Conservation (phyloP, 2,797 vertebrate genomes). For the Columba guinea region DNA sequence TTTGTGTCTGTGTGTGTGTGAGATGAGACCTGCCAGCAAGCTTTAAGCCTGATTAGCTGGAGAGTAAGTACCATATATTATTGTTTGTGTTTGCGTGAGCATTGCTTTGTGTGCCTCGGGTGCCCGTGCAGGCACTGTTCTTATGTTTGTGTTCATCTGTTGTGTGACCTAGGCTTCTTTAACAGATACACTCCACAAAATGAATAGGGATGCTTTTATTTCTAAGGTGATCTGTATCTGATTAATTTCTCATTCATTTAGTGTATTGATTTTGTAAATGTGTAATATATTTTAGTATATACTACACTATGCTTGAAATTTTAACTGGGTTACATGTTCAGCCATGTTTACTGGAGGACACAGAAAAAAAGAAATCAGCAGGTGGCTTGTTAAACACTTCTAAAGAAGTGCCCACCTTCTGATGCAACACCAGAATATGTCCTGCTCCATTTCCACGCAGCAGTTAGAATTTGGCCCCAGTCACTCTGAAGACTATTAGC, state of each 20-base stretch:
- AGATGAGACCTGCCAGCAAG: neutral
- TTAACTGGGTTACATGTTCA: neutral
- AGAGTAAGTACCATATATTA: neutral
- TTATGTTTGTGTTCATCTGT: neutral
- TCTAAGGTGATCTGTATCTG: neutral
- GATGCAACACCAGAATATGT: accelerated
- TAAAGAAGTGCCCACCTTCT: neutral
- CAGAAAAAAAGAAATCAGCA: neutral
- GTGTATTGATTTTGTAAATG: neutral
- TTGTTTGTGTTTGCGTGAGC: too few species aligned
- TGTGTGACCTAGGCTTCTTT: neutral
- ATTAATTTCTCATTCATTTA: neutral
- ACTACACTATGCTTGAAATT: neutral
- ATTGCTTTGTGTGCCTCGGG: too few species aligned
- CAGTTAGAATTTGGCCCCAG: neutral
- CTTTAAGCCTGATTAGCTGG: neutral
- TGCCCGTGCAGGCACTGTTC: too few species aligned
- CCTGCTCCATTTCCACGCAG: neutral
- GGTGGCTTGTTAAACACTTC: neutral
- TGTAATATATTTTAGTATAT: neutral
- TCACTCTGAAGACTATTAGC: neutral
- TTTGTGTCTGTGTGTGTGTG: neutral
- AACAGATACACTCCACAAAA: neutral
- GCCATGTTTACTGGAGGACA: neutral
- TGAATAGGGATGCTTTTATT: neutral